A percentile compares a stretch with the other conserved stretches of the same genome.
Conservation (phyloP, 2,888 invertebrate species). For the Agonopterix subpropinquella region DNA sequence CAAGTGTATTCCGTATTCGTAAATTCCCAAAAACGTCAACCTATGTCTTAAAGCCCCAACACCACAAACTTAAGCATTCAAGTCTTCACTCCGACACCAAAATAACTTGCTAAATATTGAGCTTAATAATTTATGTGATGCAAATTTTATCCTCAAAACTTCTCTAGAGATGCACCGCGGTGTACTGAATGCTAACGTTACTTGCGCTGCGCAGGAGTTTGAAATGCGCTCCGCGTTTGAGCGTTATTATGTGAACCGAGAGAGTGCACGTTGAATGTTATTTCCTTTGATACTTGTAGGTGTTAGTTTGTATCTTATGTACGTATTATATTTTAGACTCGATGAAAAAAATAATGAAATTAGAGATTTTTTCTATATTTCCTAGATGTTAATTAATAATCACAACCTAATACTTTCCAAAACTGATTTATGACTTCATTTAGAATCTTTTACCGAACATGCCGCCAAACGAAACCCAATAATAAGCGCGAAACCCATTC, state of each 20-base stretch:
- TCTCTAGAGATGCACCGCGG: slow-evolving; percentile 18
- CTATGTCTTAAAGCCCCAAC: too few species aligned
- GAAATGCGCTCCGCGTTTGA: slow-evolving; percentile 2
- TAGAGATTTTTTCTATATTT: too few species aligned
- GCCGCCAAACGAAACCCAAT: too few species aligned
- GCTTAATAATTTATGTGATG: slow-evolving; percentile 2
- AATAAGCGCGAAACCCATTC: too few species aligned
- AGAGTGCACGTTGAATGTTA: not conserved
- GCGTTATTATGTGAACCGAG: slow-evolving; percentile 6
- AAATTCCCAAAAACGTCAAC: too few species aligned
- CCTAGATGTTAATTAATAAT: too few species aligned
- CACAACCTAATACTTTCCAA: too few species aligned
- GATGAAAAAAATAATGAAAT: too few species aligned
- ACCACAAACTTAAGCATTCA: too few species aligned
- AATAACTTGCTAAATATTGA: not conserved
- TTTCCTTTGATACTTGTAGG: not conserved
- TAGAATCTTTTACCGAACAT: too few species aligned
- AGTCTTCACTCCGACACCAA: not conserved
- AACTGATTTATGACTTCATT: too few species aligned
- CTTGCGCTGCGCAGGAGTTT: slow-evolving; percentile 13
- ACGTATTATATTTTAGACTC: not conserved
- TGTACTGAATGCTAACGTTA: slow-evolving; percentile 15
- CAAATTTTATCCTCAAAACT: slow-evolving; percentile 23
- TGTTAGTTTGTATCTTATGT: not conserved
- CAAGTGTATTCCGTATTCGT: too few species aligned